Evolutionary conservation across 2,888 invertebrate species (phyloP).

Genomic region (Athrips mouffetella): DNA sequence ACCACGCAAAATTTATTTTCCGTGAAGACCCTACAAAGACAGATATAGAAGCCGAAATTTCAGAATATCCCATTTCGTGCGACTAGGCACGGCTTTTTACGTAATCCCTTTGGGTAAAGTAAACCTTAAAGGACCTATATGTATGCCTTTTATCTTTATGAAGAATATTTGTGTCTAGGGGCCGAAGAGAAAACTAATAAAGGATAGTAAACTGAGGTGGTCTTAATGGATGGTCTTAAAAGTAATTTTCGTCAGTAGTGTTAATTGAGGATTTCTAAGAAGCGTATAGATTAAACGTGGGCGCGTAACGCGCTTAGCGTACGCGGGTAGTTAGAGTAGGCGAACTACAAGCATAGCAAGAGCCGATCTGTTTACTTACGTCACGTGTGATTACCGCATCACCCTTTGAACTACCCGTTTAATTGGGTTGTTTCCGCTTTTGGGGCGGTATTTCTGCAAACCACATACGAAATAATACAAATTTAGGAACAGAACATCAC

Average conservation of each 20-base stretch:
- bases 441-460: slow-evolving; percentile 45
- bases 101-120: slow-evolving; percentile 11
- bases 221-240: too few species aligned
- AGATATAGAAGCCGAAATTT: slow-evolving; percentile 3
- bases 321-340: too few species aligned
- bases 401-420: slow-evolving; percentile 48
- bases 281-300: too few species aligned
- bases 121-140: slow-evolving; percentile 15
- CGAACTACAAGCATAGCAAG: too few species aligned
- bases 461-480: slow-evolving; percentile 39
- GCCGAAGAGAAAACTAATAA: slow-evolving; percentile 16
- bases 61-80: slow-evolving; percentile 2
- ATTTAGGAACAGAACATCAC: slow-evolving; percentile 27
- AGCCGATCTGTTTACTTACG: slow-evolving; percentile 29
- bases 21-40: neutral
- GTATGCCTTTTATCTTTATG: slow-evolving; percentile 14
- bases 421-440: slow-evolving; percentile 51
- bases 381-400: slow-evolving; percentile 35
- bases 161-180: neutral
- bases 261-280: too few species aligned
- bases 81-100: slow-evolving; percentile 4
- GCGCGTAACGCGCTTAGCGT: too few species aligned
- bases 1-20: slow-evolving; percentile 2
- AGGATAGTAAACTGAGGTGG: too few species aligned
- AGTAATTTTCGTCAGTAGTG: too few species aligned